Evolutionary conservation across 2,113 vertebrate species (phyloP).

Genomic region (Lophura nycthemera): DNA sequence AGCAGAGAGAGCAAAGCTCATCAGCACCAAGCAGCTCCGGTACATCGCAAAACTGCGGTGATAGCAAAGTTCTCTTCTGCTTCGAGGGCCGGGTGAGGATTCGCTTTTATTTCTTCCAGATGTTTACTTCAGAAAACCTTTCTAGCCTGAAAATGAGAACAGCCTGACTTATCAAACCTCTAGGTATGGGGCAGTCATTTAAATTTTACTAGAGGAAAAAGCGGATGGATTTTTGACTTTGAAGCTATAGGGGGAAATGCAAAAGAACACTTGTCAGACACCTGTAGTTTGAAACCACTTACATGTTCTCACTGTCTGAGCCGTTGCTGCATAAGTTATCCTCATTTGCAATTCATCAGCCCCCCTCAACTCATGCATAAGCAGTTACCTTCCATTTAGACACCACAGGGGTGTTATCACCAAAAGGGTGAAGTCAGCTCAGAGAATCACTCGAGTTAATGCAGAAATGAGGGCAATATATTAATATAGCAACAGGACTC

Average conservation of each 20-base stretch:
- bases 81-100: not conserved
- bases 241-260: conserved; percentile 20
- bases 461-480: conserved; percentile 31
- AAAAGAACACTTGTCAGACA: conserved; percentile 22
- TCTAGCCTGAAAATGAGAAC: not conserved
- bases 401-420: not conserved
- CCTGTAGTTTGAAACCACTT: conserved; percentile 54
- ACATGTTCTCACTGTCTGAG: not conserved
- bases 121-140: not conserved
- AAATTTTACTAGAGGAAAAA: not conserved
- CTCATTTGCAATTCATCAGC: conserved; percentile 34
- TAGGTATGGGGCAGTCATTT: not conserved
- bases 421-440: not conserved
- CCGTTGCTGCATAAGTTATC: not conserved
- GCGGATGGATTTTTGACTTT: conserved; percentile 33
- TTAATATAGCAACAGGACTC: conserved; percentile 23
- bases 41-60: fast-evolving
- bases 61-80: not conserved
- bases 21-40: not conserved
- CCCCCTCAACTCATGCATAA: not conserved
- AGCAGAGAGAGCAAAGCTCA: not conserved
- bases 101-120: not conserved
- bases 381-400: conserved; percentile 49
- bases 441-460: conserved; percentile 44
- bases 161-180: not conserved